phyloP scores from a whole-genome alignment of 2,113 vertebrate genomes.

The Steatornis caripensis region DNA sequence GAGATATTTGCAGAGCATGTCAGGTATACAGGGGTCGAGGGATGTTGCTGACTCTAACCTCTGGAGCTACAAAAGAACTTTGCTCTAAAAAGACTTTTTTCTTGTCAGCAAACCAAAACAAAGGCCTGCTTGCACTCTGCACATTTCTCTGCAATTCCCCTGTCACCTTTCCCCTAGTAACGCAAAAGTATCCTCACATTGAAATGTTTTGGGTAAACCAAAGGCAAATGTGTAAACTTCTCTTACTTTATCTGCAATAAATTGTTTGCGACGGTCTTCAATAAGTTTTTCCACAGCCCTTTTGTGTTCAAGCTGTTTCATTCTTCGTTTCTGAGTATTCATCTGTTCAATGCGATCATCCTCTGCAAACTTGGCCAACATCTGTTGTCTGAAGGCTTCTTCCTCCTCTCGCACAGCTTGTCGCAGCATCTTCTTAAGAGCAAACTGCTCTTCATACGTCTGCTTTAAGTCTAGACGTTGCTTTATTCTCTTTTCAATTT shows the following conservation, averaged over 20 bases:
- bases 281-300: constrained; percentile 84
- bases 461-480: constrained; percentile 81
- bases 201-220: neutral
- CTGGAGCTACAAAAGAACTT: neutral
- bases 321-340: constrained; percentile 85
- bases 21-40: neutral
- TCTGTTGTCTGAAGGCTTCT: constrained; percentile 73
- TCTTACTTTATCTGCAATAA: constrained; percentile 82
- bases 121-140: neutral
- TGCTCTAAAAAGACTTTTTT: neutral
- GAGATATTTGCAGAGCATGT: neutral
- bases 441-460: constrained; percentile 80
- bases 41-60: neutral
- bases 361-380: constrained; percentile 89
- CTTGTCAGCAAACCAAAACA: neutral
- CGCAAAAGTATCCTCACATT: neutral
- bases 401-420: constrained; percentile 83
- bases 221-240: neutral
- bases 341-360: constrained; percentile 89
- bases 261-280: constrained; percentile 77
- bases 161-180: neutral
- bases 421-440: constrained; percentile 75
- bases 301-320: constrained; percentile 89
- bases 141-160: neutral
- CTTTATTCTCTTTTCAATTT: constrained; percentile 83